Base-by-base conservation (phyloP, 1,140 invertebrate species). In the Tribolium madens region DNA sequence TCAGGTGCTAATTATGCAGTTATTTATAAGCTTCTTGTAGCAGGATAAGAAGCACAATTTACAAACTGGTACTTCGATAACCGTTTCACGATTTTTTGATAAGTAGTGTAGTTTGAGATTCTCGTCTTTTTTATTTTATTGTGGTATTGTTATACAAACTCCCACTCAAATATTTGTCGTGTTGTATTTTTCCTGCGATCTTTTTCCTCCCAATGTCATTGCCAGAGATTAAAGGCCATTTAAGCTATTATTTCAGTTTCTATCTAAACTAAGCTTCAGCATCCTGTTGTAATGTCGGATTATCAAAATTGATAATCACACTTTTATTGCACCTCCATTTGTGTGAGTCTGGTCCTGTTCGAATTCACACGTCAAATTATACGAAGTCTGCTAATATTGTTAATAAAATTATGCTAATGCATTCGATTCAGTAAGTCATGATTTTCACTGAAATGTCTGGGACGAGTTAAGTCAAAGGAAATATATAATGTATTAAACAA, bases 1-100 rank as follows among this genome's bases (percentile, higher is more conserved):
- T 72, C 42, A 33, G 17, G 70, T 72, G 70, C 18, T 72, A 72
- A 72, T 72, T 72, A 72, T 52, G 21, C 70, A 52, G 50, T 72
- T 72, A 72, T 72, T 72, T 26, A 72, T 72, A 52, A 60, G 18
- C 12, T 52, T 52, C 10, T 72, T 18, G 17, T 21, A 57, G 2
- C 0, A 17, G 0, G 52, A 57, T 57, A 57, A 50, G 14, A 10
- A 18, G 14, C 9, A 57, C 7, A 6, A 57, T 57, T 57, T 57
- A 57, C 17, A 21, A 21, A 18, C 48, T 14, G 46, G 46, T 52
- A 13, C 4, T 52, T 52, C 50, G 14, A 15, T 15, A 52, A 13
- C 46, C 46, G 46, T 47, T 47, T 47, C 3, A 47, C n/a, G 3
- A 52, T 52, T 52, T 14, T 15, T 17, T 13, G 50, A 52, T 52